Percentiles rank a stretch among this genome's conserved stretches.
These are phyloP conservation scores for Trachemys scripta DNA, from an alignment of 2,113 vertebrate species.

Conservation along the genomic window DNA sequence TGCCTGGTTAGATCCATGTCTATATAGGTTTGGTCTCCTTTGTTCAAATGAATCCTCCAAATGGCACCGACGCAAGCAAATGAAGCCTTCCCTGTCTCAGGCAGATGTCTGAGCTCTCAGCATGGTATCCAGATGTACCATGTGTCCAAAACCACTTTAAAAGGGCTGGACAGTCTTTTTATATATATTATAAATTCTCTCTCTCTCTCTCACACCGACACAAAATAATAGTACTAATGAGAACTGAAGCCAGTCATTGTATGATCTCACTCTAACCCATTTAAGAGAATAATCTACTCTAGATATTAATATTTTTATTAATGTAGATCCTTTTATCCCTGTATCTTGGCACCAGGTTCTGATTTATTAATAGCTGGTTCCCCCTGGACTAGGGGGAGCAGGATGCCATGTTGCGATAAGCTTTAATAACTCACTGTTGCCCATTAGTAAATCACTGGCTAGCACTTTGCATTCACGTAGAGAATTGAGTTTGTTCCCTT, in stretches of 20 bases:
- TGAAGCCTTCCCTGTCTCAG: background rate
- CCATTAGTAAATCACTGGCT: constrained; percentile 49
- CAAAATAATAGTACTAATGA: constrained; percentile 25
- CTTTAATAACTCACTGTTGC: constrained; percentile 46
- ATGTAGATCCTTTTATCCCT: constrained; percentile 56
- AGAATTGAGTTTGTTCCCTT: constrained; percentile 9
- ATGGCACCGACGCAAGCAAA: background rate
- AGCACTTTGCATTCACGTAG: background rate
- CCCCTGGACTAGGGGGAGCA: constrained; percentile 31
- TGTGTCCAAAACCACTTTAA: background rate
- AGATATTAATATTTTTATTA: constrained; percentile 55
- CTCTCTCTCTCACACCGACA: background rate
- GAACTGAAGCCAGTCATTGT: constrained; percentile 56
- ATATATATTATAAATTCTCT: background rate
- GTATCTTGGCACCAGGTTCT: constrained; percentile 36
- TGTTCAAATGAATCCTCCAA: background rate
- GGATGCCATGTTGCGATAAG: constrained; percentile 4
- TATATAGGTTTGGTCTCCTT: background rate
- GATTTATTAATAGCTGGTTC: constrained; percentile 67
- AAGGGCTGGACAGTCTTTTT: background rate
- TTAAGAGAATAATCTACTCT: constrained; percentile 57
- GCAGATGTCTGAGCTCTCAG: background rate
- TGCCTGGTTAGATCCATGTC: fast-evolving
- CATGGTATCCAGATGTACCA: background rate
- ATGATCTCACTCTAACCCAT: constrained; percentile 26